Conservation (phyloP, 2,888 invertebrate genomes). For the Torymus aiolomorphi region DNA sequence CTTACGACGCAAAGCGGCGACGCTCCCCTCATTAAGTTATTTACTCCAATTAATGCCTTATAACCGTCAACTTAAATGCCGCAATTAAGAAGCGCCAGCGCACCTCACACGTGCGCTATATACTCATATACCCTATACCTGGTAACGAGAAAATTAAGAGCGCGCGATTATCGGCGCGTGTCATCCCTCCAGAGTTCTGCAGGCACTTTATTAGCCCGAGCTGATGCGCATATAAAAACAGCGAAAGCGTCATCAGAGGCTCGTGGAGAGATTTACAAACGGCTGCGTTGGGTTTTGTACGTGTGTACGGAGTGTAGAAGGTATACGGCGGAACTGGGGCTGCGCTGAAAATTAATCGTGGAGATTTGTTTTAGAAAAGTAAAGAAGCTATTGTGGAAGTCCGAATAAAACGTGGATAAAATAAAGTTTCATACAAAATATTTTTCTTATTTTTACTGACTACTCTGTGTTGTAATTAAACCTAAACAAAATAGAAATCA, state of each 20-base stretch:
- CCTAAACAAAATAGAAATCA: too few relatives aligned
- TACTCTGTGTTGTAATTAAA: too few relatives aligned
- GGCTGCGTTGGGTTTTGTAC: neutral
- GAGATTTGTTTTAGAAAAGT: neutral
- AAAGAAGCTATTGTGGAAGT: too few relatives aligned
- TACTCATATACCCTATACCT: neutral
- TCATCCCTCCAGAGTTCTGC: constrained; percentile 55
- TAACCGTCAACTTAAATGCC: constrained; percentile 5
- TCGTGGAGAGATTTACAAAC: constrained; percentile 56
- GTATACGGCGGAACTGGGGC: constrained; percentile 16
- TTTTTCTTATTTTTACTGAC: too few relatives aligned
- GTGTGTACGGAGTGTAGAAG: neutral
- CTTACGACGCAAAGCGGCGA: too few relatives aligned
- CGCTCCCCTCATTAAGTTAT: constrained; percentile 13
- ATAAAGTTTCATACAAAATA: too few relatives aligned
- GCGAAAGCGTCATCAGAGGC: constrained; percentile 65
- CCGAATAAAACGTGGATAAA: too few relatives aligned
- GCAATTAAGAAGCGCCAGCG: constrained; percentile 4
- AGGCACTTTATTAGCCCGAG: constrained; percentile 63
- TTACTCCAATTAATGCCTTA: neutral
- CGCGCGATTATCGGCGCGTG: constrained; percentile 27
- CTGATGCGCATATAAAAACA: constrained; percentile 63
- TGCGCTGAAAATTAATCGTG: constrained; percentile 33
- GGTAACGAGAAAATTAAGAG: constrained; percentile 25
- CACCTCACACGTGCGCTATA: neutral